Percentiles rank a stretch among this genome's conserved stretches.
Conservation (phyloP, 1,140 invertebrate species). For the Drosophila nannoptera region DNA sequence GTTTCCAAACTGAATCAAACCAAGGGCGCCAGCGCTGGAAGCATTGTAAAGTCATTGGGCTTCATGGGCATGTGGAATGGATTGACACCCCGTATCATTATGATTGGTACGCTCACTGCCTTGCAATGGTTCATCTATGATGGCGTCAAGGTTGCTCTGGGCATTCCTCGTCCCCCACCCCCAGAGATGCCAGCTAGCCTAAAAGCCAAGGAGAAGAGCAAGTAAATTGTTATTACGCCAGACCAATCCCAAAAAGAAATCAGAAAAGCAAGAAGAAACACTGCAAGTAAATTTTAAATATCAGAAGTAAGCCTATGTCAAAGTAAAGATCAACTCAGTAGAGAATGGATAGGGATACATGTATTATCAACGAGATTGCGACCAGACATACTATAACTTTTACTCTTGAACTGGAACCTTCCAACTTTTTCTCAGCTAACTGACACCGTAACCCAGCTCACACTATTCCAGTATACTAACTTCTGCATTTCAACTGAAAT, state of each 20-base stretch:
- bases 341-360: constrained; percentile 13
- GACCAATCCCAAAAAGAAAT: too few relatives aligned
- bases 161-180: constrained; percentile 97
- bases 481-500: too few relatives aligned
- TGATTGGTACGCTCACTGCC: constrained; percentile 99
- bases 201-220: constrained; percentile 85
- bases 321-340: constrained; percentile 7
- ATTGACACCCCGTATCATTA: constrained; percentile 97
- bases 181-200: constrained; percentile 98
- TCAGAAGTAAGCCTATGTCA: constrained; percentile 23
- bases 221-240: constrained; percentile 1
- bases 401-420: too few relatives aligned
- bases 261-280: constrained; percentile 24
- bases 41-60: constrained; percentile 85
- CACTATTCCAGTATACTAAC: too few relatives aligned
- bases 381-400: constrained; percentile 28
- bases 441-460: too few relatives aligned
- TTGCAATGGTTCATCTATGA: constrained; percentile 99
- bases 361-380: constrained; percentile 32
- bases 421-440: too few relatives aligned
- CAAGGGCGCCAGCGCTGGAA: constrained; percentile 85
- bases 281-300: constrained; percentile 27
- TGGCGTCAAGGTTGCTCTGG: constrained; percentile 93
- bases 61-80: constrained; percentile 95
- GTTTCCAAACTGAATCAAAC: constrained; percentile 97